phyloP scores from a whole-genome alignment of 2,888 invertebrate genomes.

The Tinea pellionella region DNA sequence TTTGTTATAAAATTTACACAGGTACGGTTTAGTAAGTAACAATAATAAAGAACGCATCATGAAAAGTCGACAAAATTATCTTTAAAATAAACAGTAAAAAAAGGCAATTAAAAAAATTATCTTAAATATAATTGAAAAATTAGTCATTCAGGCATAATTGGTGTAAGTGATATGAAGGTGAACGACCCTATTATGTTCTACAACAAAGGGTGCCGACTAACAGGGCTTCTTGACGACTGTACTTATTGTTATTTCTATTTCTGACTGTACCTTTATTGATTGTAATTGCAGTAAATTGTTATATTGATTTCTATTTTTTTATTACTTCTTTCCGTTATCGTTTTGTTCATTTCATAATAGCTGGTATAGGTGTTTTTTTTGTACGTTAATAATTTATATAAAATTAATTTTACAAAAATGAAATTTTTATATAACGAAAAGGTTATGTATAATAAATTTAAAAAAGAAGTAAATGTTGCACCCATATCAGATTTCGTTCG shows the following conservation, averaged over 20 bases:
- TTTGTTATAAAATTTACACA: too few relatives aligned
- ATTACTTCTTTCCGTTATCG: too few relatives aligned
- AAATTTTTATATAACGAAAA: too few relatives aligned
- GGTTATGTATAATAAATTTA: too few relatives aligned
- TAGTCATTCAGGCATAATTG: neutral
- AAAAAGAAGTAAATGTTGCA: neutral
- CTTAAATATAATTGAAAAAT: neutral
- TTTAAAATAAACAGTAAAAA: neutral
- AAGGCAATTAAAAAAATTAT: slow-evolving; percentile 6
- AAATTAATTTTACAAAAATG: too few relatives aligned
- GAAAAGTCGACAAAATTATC: too few relatives aligned
- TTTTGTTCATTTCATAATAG: too few relatives aligned
- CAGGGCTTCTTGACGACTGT: slow-evolving; percentile 2
- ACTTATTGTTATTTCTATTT: slow-evolving; percentile 4
- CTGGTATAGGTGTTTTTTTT: too few relatives aligned
- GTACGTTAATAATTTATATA: too few relatives aligned
- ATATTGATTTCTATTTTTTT: neutral
- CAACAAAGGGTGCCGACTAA: slow-evolving; percentile 7
- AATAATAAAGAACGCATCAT: too few relatives aligned
- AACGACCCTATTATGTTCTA: slow-evolving; percentile 3
- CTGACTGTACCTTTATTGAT: slow-evolving; percentile 9
- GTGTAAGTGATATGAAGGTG: slow-evolving; percentile 8
- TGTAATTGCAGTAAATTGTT: neutral
- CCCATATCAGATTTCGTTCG: slow-evolving; percentile 2
- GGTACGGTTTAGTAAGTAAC: too few relatives aligned